phyloP scores from a whole-genome alignment of 2,797 vertebrate genomes.

The Fratercula arctica region DNA sequence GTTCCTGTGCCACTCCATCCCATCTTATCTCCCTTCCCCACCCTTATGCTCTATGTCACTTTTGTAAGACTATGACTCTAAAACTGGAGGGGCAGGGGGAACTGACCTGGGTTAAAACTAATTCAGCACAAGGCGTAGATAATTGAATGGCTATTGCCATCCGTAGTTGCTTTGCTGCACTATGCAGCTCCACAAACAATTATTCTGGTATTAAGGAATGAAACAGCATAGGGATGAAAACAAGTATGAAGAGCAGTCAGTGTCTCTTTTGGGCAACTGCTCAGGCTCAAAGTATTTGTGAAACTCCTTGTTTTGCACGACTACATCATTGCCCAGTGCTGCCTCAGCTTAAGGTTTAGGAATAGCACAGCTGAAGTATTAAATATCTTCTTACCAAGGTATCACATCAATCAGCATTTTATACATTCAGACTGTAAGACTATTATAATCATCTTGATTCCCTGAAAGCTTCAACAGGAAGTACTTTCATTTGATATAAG shows the following conservation, averaged over 20 bases:
- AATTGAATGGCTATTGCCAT: not conserved
- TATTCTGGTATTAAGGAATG: not conserved
- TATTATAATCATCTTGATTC: not conserved
- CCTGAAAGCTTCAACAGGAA: not conserved
- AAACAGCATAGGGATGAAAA: not conserved
- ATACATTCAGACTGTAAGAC: not conserved
- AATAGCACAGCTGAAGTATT: not conserved
- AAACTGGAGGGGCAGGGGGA: rapidly evolving
- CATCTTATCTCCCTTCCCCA: not conserved
- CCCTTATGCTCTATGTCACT: too few relatives aligned
- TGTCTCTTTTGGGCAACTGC: not conserved
- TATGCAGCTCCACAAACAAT: not conserved
- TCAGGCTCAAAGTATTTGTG: not conserved
- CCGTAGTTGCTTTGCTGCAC: not conserved
- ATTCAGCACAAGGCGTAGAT: not conserved
- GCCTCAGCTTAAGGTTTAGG: not conserved
- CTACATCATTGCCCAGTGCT: not conserved
- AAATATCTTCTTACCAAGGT: not conserved
- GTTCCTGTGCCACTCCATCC: not conserved
- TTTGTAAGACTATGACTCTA: not conserved
- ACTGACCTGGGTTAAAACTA: not conserved
- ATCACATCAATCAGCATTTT: not conserved
- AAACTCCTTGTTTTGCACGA: not conserved
- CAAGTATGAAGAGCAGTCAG: not conserved
- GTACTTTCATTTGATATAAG: not conserved